phyloP scores from a whole-genome alignment of 2,797 vertebrate genomes.

The Mergus octosetaceus region DNA sequence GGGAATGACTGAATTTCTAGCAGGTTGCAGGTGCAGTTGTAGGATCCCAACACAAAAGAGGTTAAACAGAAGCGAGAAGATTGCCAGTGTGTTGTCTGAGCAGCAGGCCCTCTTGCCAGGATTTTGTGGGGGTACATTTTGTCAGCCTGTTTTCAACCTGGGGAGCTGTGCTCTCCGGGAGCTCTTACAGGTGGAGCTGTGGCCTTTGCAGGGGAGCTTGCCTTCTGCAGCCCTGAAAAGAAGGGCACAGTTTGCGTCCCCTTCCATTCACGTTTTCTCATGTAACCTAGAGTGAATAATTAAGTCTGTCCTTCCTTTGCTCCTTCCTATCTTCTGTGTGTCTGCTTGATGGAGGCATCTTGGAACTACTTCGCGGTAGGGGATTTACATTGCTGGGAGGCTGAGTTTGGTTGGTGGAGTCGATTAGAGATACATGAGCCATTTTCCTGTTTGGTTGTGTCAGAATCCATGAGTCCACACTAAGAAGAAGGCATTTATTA shows the following conservation, averaged over 20 bases:
- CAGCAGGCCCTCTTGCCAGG: not conserved
- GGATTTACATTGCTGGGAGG: not conserved
- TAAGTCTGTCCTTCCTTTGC: not conserved
- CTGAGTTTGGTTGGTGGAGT: not conserved
- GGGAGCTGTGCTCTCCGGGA: not conserved
- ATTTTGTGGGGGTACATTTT: not conserved
- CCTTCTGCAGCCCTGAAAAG: not conserved
- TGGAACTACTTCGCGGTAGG: not conserved
- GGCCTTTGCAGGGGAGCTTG: not conserved
- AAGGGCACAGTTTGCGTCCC: not conserved
- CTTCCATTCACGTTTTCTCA: not conserved
- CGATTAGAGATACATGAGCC: not conserved
- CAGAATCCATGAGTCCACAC: not conserved
- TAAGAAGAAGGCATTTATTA: not conserved
- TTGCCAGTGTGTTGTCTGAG: not conserved
- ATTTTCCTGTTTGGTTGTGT: not conserved
- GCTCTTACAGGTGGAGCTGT: too few species aligned
- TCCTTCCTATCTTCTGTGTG: not conserved
- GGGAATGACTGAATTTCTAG: not conserved
- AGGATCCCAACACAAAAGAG: not conserved
- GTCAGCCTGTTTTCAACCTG: not conserved
- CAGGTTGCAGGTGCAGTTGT: not conserved
- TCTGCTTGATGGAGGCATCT: not conserved
- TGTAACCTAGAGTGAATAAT: not conserved
- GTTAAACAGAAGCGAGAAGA: too few species aligned